These are phyloP conservation scores for Spisula solida DNA, from an alignment of 2,888 invertebrate species.

Conservation along the genomic window DNA sequence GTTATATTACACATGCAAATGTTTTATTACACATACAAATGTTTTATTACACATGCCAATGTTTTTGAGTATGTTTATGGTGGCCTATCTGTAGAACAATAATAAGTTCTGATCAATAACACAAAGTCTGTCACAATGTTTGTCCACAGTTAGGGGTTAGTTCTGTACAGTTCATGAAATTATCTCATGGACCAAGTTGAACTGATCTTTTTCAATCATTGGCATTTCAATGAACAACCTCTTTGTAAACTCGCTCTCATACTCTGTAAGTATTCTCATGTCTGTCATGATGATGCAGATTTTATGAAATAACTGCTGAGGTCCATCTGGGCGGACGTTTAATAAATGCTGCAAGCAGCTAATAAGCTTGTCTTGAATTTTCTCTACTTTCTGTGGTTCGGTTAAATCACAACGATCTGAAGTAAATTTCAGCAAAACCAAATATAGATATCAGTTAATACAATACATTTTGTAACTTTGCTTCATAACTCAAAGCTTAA, in stretches of 20 bases:
- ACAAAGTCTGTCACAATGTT: no score
- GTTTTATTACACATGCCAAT: no score
- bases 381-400: constrained; percentile 69
- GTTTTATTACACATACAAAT: no score
- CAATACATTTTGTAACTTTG: no score
- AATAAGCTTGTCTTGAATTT: constrained; percentile 73
- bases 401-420: constrained; percentile 75
- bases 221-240: constrained; percentile 53
- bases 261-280: constrained; percentile 68
- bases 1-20: no score
- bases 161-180: constrained; percentile 7
- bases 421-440: constrained; percentile 7
- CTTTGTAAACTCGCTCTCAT: background rate
- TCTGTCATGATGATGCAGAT: constrained; percentile 68
- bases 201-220: constrained; percentile 23
- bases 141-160: no score
- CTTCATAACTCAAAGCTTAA: no score
- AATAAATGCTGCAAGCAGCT: constrained; percentile 70
- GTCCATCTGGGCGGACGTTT: constrained; percentile 51
- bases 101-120: no score
- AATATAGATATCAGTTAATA: no score
- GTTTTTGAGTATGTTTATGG: no score
- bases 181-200: constrained; percentile 37
- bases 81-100: no score
- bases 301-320: constrained; percentile 50